Evolutionary conservation across 2,888 invertebrate genomes (phyloP).

Genomic region (Drosophila histrio): DNA sequence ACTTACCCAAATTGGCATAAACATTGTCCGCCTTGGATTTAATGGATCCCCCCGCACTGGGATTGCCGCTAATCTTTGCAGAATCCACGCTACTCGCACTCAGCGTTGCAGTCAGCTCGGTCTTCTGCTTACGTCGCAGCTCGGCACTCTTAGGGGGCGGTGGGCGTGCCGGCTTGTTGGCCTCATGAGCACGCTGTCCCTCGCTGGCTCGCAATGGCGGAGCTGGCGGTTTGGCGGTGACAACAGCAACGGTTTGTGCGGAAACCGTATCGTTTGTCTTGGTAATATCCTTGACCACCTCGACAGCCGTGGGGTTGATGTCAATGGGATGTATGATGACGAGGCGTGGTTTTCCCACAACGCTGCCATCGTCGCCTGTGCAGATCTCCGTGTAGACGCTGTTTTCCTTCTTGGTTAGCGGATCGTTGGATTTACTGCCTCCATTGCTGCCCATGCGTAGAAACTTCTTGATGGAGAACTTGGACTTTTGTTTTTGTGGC

Average conservation of each 20-base stretch:
- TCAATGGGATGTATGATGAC: conserved; percentile 96
- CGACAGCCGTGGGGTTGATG: conserved; percentile 91
- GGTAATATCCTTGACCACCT: conserved; percentile 89
- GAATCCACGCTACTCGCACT: conserved; percentile 71
- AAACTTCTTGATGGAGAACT: conserved; percentile 93
- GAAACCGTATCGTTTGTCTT: conserved; percentile 82
- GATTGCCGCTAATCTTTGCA: conserved; percentile 41
- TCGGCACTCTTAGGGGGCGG: conserved; percentile 90
- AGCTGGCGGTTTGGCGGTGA: conserved; percentile 88
- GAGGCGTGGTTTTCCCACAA: conserved; percentile 87
- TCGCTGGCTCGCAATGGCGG: conserved; percentile 88
- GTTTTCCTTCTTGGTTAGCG: conserved; percentile 82
- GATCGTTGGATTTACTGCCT: conserved; percentile 87
- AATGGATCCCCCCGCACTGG: conserved; percentile 77
- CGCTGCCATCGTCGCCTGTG: conserved; percentile 81
- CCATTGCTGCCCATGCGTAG: conserved; percentile 91
- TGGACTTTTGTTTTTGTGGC: conserved; percentile 87
- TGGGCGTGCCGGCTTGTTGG: conserved; percentile 88
- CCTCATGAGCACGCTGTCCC: conserved; percentile 83
- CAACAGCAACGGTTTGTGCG: conserved; percentile 82
- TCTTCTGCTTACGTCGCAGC: conserved; percentile 87
- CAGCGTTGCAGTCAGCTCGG: conserved; percentile 75
- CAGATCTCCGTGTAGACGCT: conserved; percentile 84
- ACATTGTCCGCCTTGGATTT: conserved; percentile 86
- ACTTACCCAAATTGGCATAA: conserved; percentile 91